Evolutionary conservation across 2,113 vertebrate species (phyloP).

Genomic region (Pygoscelis antarcticus): DNA sequence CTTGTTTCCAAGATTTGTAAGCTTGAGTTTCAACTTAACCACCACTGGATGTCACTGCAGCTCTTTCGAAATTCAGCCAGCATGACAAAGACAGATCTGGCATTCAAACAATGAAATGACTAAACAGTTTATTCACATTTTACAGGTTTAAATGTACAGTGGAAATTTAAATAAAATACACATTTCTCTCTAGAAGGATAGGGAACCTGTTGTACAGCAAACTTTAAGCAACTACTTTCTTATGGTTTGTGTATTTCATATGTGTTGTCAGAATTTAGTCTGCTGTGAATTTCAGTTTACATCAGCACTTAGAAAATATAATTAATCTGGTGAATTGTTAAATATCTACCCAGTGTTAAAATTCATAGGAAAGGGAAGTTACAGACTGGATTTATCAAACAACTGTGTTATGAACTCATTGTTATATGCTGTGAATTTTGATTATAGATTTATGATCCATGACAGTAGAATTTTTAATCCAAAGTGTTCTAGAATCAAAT

Average conservation of each 20-base stretch:
- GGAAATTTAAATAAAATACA: not conserved
- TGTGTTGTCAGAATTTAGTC: not conserved
- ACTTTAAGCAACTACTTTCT: not conserved
- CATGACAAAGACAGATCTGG: not conserved
- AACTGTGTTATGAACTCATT: not conserved
- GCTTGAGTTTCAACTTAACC: not conserved
- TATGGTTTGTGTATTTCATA: not conserved
- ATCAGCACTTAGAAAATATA: not conserved
- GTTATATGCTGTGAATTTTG: not conserved
- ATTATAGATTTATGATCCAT: not conserved
- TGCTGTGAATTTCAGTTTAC: not conserved
- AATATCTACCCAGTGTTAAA: not conserved
- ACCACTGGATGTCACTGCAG: slow-evolving; percentile 29
- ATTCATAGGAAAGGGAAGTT: not conserved
- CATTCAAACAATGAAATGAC: not conserved
- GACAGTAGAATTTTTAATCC: not conserved
- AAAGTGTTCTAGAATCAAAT: not conserved
- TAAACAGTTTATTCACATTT: not conserved
- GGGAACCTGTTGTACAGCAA: not conserved
- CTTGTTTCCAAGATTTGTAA: not conserved
- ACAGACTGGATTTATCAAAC: not conserved
- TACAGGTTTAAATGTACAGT: not conserved
- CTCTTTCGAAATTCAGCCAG: not conserved
- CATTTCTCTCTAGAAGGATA: not conserved
- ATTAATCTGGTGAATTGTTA: not conserved